Evolutionary conservation across 2,113 vertebrate genomes (phyloP), one percentile per base, ranked within the genome.

Genomic region (Engraulis encrasicolus): DNA sequence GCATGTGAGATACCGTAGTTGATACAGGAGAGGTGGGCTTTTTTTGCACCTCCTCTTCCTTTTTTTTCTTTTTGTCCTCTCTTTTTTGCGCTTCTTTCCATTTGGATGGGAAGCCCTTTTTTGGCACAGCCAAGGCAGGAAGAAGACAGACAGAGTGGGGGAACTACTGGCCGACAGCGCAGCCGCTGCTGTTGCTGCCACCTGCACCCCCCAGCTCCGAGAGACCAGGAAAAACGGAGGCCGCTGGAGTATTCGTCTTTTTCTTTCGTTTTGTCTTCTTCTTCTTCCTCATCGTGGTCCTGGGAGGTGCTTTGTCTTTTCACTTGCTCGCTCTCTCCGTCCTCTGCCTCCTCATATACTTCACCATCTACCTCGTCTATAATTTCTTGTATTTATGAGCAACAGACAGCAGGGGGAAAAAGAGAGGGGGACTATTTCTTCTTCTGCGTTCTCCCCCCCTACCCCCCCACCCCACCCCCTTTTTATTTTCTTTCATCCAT

Each of bases 241-340:
- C 91, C 92, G 90, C 92, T 85, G 92, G 93, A 93, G 88, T 95
- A 93, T 94, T 95, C 88, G 92, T 90, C 84, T 94, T 95, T 92
- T 90, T 95, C 90, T 94, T 94, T 90, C 92, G 93, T 88, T 95
- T 94, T 92, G 91, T 94, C 87, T 95, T 95, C 92, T 94, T 94
- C 90, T 93, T 94, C 89, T 93, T 95, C 89, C 93, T 95, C 91
- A 94, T 95, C 88, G 93, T 91, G 90, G 89, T 93, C 88, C 92
- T 95, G 91, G 94, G 94, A 93, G 95, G 93, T 86, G 92, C 94
- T 90, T 89, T 94, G 78, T 92, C 94, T 86, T 91, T 93, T 90
- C 92, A 93, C 90, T 88, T 94, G 90, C 91, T 94, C 77, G 89
- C 91, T 90, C 93, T 94, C 86, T 94, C 93, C 50, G 82, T 95